A percentile compares a stretch with the other conserved stretches of the same genome.
Evolutionary conservation across 2,797 vertebrate genomes (phyloP).

Genomic region (Hippoglossus hippoglossus): DNA sequence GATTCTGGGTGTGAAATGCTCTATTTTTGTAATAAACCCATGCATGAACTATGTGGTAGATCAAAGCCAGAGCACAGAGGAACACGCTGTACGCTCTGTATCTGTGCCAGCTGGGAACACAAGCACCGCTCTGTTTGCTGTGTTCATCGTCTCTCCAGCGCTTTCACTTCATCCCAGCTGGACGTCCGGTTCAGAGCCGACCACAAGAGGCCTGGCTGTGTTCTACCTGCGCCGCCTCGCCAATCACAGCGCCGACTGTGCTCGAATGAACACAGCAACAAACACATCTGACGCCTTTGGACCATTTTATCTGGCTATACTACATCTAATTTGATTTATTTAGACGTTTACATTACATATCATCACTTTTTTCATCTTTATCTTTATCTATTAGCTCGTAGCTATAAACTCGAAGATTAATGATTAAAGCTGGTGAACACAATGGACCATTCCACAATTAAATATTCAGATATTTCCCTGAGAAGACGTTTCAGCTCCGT

Average conservation of each 20-base stretch:
- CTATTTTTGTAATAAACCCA: slow-evolving; percentile 22
- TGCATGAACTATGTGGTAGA: slow-evolving; percentile 11
- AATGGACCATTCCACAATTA: no score
- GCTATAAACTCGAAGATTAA: no score
- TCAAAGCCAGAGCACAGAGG: slow-evolving; percentile 12
- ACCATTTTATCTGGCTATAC: not conserved
- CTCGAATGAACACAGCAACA: not conserved
- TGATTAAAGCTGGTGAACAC: no score
- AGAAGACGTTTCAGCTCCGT: no score
- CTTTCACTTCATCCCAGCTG: slow-evolving; percentile 46
- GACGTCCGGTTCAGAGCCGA: slow-evolving; percentile 26
- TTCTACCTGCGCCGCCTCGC: slow-evolving; percentile 36
- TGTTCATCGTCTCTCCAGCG: slow-evolving; percentile 5
- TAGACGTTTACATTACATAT: no score
- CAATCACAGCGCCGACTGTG: slow-evolving; percentile 18
- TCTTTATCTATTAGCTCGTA: no score
- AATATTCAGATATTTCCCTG: no score
- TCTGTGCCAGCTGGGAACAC: slow-evolving; percentile 45
- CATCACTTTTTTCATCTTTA: no score
- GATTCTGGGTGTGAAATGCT: not conserved
- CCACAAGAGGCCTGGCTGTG: not conserved
- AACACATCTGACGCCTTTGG: not conserved
- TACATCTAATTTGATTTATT: no score
- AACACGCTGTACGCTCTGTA: not conserved
- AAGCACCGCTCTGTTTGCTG: not conserved